Percentiles rank a stretch among this genome's conserved stretches.
Conservation (phyloP, 2,888 invertebrate genomes). For the Nesidiocoris tenuis region DNA sequence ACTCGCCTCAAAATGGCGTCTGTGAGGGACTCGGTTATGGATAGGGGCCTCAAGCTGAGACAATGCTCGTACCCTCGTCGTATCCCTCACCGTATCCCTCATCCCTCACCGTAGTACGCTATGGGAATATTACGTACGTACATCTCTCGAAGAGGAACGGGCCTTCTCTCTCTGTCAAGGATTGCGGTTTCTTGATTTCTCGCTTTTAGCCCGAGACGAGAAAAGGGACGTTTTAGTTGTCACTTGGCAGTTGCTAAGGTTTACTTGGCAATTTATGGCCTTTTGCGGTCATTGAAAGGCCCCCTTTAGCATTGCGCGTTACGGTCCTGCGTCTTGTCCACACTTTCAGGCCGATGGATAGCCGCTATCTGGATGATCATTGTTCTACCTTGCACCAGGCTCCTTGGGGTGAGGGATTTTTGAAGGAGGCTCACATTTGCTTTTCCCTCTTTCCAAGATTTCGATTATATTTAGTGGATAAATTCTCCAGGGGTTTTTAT, state of each 20-base stretch:
- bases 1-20: not conserved
- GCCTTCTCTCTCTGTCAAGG: slow-evolving; percentile 26
- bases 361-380: no score
- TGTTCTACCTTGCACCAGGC: no score
- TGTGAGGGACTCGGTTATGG: slow-evolving; percentile 1
- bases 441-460: no score
- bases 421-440: no score
- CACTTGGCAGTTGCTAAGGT: slow-evolving; percentile 7
- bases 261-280: slow-evolving; percentile 34
- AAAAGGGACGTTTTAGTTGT: slow-evolving; percentile 26
- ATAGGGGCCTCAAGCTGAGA: slow-evolving; percentile 12
- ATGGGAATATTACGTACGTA: not conserved
- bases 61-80: slow-evolving; percentile 10
- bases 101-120: not conserved
- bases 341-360: slow-evolving; percentile 1
- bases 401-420: no score
- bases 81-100: not conserved
- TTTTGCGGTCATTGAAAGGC: slow-evolving; percentile 32
- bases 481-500: no score
- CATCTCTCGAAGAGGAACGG: not conserved
- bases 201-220: slow-evolving; percentile 16
- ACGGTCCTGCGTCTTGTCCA: slow-evolving; percentile 16
- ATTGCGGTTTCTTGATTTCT: slow-evolving; percentile 43
- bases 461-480: no score
- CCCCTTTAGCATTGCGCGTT: slow-evolving; percentile 2